Evolutionary conservation across 2,888 invertebrate genomes (phyloP).

Genomic region (Leptarthrus brevirostris): DNA sequence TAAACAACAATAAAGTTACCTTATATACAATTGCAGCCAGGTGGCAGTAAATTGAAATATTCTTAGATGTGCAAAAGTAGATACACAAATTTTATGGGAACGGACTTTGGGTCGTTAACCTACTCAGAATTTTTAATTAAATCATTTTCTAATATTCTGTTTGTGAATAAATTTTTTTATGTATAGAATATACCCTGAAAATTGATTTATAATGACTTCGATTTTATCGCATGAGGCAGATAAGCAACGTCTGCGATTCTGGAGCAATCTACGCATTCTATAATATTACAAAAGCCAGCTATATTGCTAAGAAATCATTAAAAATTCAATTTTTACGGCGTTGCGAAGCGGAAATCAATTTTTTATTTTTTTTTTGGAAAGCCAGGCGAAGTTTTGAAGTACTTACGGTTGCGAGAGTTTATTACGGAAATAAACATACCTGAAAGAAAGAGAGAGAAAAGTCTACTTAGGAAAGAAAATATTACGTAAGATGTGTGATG

Average conservation of each 20-base stretch:
- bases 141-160: too few species aligned
- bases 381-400: conserved; percentile 35
- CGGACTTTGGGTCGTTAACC: too few species aligned
- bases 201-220: too few species aligned
- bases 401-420: conserved; percentile 40
- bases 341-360: conserved; percentile 38
- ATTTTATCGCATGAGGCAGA: too few species aligned
- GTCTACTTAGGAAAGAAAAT: conserved; percentile 22
- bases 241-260: too few species aligned
- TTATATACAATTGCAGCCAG: too few species aligned
- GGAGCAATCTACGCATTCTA: conserved; percentile 6
- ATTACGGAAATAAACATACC: conserved; percentile 45
- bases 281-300: conserved; percentile 17
- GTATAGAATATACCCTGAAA: too few species aligned
- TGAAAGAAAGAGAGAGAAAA: conserved; percentile 41
- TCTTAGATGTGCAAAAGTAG: too few species aligned
- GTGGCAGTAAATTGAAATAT: too few species aligned
- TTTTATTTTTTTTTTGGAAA: conserved; percentile 34
- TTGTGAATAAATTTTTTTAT: too few species aligned
- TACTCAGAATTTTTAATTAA: too few species aligned
- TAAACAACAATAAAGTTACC: not conserved
- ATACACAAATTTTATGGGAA: too few species aligned
- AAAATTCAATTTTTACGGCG: conserved; percentile 26
- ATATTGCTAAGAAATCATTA: conserved; percentile 26
- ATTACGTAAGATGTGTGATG: not conserved